Evolutionary conservation across 2,113 vertebrate species (phyloP), one percentile per base, ranked within the genome.

Genomic region (Cynoglossus semilaevis): DNA sequence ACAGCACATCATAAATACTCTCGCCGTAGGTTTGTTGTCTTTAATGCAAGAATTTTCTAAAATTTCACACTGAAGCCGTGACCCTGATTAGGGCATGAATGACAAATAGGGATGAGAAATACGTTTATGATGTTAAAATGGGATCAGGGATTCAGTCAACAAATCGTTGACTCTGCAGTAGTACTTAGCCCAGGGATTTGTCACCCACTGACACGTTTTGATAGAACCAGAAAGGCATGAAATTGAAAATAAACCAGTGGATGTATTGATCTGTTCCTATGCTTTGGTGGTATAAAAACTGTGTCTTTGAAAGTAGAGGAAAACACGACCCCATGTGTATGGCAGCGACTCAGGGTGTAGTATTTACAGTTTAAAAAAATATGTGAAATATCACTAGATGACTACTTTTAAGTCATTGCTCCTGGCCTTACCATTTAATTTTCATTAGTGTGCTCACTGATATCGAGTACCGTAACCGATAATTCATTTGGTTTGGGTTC

Each of bases 181-280:
- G 76, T 29, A 29, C 22, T 80, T 78, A 70, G 67, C 51, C 56
- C 36, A 18, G 41, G 76, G 60, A 81, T 85, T 86, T 81, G 86
- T 87, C 76, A 70, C 72, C 46, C 47, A 58, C 79, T 77, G 85
- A 85, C 80, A 87, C 74, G 74, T 83, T 87, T 72, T 82, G 76
- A 87, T 78, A 74, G 34, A 82, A 82, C 58, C 83, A 82, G 77
- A 88, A 87, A 84, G 70, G 77, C 86, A 81, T 87, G 76, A 86
- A 83, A 89, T 86, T 87, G 74, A 81, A 87, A 89, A 82, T 82
- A 82, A 88, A 86, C 78, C 64, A 59, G 74, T 67, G 57, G 72
- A 69, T 80, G 58, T 86, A 86, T 82, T 76, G 79, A 85, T 85
- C 67, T 57, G 56, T 82, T 70, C 77, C 76, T 44, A 55, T 58